Evolutionary conservation across 2,797 vertebrate species (phyloP).

Genomic region (Cryptoblepharus egeriae): DNA sequence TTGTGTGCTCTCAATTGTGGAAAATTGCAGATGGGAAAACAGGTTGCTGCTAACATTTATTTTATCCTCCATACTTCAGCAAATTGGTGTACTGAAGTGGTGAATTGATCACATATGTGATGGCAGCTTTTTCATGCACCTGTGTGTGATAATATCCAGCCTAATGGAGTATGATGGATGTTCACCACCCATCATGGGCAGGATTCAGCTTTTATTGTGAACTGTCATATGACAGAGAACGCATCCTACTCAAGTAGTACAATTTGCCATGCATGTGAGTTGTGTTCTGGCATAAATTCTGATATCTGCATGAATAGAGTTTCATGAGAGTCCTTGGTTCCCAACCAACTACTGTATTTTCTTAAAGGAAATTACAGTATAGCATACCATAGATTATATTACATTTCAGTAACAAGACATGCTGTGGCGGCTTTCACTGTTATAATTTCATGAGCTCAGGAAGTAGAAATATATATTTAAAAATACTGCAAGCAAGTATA

Average conservation of each 20-base stretch:
- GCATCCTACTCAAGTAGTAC: neutral
- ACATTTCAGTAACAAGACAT: constrained; percentile 54
- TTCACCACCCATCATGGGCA: too few species aligned
- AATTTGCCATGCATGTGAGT: neutral
- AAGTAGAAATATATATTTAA: neutral
- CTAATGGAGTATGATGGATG: neutral
- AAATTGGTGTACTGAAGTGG: constrained; percentile 31
- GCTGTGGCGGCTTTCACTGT: neutral
- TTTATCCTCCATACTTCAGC: constrained; percentile 24
- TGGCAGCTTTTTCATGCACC: neutral
- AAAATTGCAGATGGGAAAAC: too few species aligned
- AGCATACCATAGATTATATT: constrained; percentile 57
- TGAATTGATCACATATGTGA: constrained; percentile 24
- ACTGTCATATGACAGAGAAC: too few species aligned
- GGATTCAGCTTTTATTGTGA: neutral
- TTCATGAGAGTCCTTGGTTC: constrained; percentile 27
- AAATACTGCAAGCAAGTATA: too few species aligned
- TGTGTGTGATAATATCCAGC: neutral
- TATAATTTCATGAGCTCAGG: neutral
- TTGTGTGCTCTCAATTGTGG: too few species aligned
- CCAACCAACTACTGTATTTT: constrained; percentile 47
- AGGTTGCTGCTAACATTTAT: neutral
- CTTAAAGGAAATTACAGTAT: constrained; percentile 35
- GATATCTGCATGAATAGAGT: neutral
- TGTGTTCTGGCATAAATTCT: too few species aligned